Evolutionary conservation across 2,888 invertebrate genomes (phyloP).

Genomic region (Xylocampa areola): DNA sequence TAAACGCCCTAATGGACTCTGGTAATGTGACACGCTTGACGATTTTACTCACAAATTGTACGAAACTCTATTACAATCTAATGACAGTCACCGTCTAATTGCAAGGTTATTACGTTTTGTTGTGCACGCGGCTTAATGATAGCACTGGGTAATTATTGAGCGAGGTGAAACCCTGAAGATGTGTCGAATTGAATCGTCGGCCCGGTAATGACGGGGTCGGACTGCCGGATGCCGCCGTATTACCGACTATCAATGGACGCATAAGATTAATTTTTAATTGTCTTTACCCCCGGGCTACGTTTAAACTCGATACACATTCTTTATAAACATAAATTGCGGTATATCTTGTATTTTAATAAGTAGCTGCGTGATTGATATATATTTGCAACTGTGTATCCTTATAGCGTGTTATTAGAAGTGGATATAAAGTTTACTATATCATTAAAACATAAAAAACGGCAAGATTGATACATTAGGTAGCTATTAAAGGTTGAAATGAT

Average conservation of each 20-base stretch:
- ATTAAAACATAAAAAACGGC: constrained; percentile 42
- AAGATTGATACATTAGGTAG: constrained; percentile 54
- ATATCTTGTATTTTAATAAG: constrained; percentile 59
- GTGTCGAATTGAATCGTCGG: constrained; percentile 87
- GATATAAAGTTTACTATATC: constrained; percentile 40
- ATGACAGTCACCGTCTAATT: constrained; percentile 89
- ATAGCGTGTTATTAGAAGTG: constrained; percentile 51
- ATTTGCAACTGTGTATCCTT: constrained; percentile 56
- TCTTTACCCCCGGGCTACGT: constrained; percentile 68
- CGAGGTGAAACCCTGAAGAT: constrained; percentile 89
- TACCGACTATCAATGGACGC: constrained; percentile 76
- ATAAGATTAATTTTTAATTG: constrained; percentile 83
- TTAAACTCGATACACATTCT: constrained; percentile 64
- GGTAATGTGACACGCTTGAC: constrained; percentile 90
- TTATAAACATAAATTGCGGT: constrained; percentile 63
- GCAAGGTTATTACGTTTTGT: constrained; percentile 88
- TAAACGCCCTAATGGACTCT: constrained; percentile 88
- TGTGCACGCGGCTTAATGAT: constrained; percentile 86
- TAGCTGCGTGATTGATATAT: constrained; percentile 57
- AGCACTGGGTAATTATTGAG: constrained; percentile 85
- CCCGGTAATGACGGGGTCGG: constrained; percentile 71
- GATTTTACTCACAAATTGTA: constrained; percentile 90
- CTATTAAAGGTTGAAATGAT: constrained; percentile 10
- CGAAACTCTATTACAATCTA: constrained; percentile 89
- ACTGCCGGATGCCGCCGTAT: constrained; percentile 68